Conservation (phyloP, 1,140 invertebrate species). For the Drosophila pseudoobscura region DNA sequence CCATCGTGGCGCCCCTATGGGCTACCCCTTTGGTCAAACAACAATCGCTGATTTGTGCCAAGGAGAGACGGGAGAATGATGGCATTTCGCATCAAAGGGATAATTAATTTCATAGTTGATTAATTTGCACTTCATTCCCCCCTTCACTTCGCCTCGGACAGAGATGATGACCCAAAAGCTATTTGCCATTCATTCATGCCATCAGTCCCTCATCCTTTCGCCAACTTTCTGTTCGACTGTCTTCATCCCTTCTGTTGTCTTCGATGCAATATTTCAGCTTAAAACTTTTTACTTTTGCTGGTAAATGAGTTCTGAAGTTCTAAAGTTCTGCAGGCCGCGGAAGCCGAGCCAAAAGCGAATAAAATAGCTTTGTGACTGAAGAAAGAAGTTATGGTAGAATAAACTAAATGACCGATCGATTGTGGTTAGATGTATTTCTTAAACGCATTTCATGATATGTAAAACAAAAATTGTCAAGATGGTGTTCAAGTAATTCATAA, state of each 20-base stretch:
- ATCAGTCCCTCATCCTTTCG: neutral
- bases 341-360: too few species aligned
- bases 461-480: too few species aligned
- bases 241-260: neutral
- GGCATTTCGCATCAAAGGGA: conserved; percentile 43
- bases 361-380: too few species aligned
- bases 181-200: conserved; percentile 33
- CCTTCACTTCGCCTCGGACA: neutral
- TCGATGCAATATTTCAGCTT: conserved; percentile 39
- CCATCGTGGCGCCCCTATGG: neutral
- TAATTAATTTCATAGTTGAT: conserved; percentile 63
- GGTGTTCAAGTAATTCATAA: too few species aligned
- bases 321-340: too few species aligned
- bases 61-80: conserved; percentile 1
- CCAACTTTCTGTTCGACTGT: conserved; percentile 26
- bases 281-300: conserved; percentile 41
- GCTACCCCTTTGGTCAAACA: neutral
- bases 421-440: too few species aligned
- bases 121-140: conserved; percentile 47
- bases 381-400: too few species aligned
- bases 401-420: too few species aligned
- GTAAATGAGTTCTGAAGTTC: too few species aligned
- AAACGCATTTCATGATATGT: too few species aligned
- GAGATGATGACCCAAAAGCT: conserved; percentile 49
- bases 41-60: neutral